These are phyloP conservation scores for Smutsia gigantea DNA, from an alignment of 2,797 vertebrate species.

Conservation along the genomic window DNA sequence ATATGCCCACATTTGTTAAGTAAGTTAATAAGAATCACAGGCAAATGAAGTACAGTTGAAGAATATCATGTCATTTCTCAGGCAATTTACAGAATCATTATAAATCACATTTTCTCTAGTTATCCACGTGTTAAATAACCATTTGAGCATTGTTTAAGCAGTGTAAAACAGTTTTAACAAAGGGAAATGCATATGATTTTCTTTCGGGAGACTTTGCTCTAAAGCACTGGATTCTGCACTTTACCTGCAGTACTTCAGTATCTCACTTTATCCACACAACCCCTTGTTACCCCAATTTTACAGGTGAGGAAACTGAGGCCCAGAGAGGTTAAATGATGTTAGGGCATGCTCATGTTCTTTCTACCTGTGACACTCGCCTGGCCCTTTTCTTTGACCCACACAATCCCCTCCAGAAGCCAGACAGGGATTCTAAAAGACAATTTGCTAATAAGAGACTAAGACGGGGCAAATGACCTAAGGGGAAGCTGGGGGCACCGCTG, in stretches of 20 bases:
- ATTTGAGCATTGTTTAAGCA: background rate
- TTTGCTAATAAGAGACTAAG: background rate
- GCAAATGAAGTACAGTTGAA: background rate
- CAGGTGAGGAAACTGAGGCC: background rate
- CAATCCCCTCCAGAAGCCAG: background rate
- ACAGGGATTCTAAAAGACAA: background rate
- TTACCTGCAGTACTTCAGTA: no score
- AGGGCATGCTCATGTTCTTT: background rate
- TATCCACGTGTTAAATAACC: background rate
- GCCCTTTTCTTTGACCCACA: background rate
- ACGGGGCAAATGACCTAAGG: background rate
- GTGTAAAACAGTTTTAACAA: background rate
- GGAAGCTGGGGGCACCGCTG: background rate
- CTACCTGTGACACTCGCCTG: background rate
- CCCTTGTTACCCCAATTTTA: background rate
- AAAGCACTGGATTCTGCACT: accelerated
- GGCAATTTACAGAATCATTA: background rate
- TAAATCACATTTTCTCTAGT: background rate
- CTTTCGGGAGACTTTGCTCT: background rate
- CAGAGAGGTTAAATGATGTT: background rate
- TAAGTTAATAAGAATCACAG: background rate
- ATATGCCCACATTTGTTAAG: background rate
- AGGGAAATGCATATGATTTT: background rate
- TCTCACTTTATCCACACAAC: background rate
- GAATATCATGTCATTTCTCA: background rate